phyloP scores from a whole-genome alignment of 2,888 invertebrate species.

The Athetis lepigone region DNA sequence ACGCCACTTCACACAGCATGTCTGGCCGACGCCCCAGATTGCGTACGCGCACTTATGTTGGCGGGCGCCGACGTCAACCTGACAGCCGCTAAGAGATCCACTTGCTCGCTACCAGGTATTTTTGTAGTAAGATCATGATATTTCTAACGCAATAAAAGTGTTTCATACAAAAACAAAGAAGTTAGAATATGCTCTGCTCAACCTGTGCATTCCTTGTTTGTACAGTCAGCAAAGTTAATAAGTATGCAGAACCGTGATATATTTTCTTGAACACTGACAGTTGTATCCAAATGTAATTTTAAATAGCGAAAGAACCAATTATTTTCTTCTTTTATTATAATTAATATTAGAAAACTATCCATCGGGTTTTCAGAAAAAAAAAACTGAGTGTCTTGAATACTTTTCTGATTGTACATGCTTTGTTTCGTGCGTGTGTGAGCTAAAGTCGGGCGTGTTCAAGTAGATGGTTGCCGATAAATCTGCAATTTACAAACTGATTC shows the following conservation, averaged over 20 bases:
- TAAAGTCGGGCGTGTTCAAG: not conserved
- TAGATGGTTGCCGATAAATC: not conserved
- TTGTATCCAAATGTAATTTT: no score
- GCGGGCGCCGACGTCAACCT: conserved; percentile 97
- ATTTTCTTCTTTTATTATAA: no score
- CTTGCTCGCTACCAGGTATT: conserved; percentile 77
- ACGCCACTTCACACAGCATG: conserved; percentile 97
- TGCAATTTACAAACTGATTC: not conserved
- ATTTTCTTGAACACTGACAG: no score
- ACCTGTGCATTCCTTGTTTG: no score
- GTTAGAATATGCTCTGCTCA: no score
- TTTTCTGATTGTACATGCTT: conserved; percentile 4
- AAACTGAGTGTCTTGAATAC: not conserved
- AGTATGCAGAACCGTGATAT: no score
- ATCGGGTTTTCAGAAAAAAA: no score
- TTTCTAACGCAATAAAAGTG: no score
- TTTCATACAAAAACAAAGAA: no score
- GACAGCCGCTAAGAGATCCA: conserved; percentile 88
- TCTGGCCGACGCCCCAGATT: conserved; percentile 95
- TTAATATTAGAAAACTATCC: no score
- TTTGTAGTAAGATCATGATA: not conserved
- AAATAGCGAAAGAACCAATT: no score
- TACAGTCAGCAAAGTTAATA: no score
- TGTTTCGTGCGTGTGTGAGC: not conserved
- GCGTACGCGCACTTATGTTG: conserved; percentile 95